Evolutionary conservation across 1,140 invertebrate genomes (phyloP).

Genomic region (Plectrocnemia conspersa): DNA sequence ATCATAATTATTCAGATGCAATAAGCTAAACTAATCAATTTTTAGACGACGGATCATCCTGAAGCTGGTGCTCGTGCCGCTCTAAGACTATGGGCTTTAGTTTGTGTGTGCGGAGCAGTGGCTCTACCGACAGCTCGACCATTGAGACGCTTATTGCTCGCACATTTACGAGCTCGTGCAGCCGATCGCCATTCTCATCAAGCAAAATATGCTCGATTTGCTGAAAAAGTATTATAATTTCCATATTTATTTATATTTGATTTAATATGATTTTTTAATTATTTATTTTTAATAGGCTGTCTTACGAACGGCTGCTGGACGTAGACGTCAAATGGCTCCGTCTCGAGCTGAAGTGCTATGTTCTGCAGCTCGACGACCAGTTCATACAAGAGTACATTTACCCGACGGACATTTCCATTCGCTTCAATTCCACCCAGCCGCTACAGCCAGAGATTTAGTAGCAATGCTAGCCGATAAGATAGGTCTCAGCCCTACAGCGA

Average conservation of each 20-base stretch:
- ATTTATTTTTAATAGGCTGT: constrained; percentile 60
- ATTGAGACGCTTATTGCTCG: constrained; percentile 82
- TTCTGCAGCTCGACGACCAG: constrained; percentile 82
- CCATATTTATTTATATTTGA: constrained; percentile 1
- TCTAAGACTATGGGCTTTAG: constrained; percentile 84
- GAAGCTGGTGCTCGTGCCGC: constrained; percentile 67
- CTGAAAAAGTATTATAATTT: constrained; percentile 67
- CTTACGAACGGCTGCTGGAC: constrained; percentile 78
- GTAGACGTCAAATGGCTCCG: constrained; percentile 84
- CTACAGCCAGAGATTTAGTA: constrained; percentile 86
- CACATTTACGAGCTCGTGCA: constrained; percentile 83
- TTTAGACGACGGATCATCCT: constrained; percentile 84
- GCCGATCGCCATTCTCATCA: constrained; percentile 88
- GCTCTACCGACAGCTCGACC: constrained; percentile 79
- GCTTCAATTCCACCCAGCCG: constrained; percentile 91
- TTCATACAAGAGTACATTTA: constrained; percentile 88
- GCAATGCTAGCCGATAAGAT: constrained; percentile 89
- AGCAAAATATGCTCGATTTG: constrained; percentile 90
- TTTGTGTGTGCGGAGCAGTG: constrained; percentile 83
- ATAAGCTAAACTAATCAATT: not conserved
- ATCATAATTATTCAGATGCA: no score
- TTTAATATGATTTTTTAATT: constrained; percentile 21
- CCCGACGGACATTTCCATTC: constrained; percentile 94
- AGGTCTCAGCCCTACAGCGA: constrained; percentile 77
- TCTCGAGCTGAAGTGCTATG: constrained; percentile 90